Percentiles rank a stretch among this genome's conserved stretches.
Conservation (phyloP, 2,113 vertebrate genomes). For the Alligator mississippiensis region DNA sequence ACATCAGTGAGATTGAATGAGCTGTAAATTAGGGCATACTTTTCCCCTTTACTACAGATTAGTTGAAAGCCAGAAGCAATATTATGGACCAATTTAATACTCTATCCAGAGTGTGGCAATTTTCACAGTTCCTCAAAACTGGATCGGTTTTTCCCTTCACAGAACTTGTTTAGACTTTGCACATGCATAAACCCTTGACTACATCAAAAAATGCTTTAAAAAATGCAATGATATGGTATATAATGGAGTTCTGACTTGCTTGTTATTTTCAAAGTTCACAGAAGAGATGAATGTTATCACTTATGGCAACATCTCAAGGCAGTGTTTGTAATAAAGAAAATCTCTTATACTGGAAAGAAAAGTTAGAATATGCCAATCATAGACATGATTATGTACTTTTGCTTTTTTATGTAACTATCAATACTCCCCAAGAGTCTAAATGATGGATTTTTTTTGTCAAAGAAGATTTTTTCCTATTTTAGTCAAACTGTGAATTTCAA, state of each 20-base stretch:
- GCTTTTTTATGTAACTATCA: neutral
- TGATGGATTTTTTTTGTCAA: neutral
- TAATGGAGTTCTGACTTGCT: neutral
- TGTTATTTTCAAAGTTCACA: neutral
- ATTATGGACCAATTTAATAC: neutral
- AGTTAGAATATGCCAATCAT: neutral
- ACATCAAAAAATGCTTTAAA: neutral
- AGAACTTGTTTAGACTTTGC: neutral
- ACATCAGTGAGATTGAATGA: neutral
- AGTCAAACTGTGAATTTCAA: slow-evolving; percentile 16
- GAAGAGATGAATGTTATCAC: slow-evolving; percentile 4
- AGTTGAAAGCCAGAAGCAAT: neutral
- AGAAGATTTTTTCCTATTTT: neutral
- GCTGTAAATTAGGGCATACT: neutral
- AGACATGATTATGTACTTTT: neutral
- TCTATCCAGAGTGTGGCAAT: slow-evolving; percentile 8
- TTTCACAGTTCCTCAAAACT: neutral
- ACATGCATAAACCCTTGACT: slow-evolving; percentile 19
- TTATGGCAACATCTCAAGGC: slow-evolving; percentile 9
- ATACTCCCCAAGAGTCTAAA: neutral
- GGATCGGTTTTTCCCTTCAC: slow-evolving; percentile 5
- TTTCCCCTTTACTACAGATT: neutral
- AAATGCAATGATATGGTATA: slow-evolving; percentile 6
- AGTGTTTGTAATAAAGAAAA: neutral
- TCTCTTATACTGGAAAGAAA: neutral